Evolutionary conservation across 2,888 invertebrate species (phyloP), one percentile per base, ranked within the genome.

Genomic region (Eustalomyia histrio): DNA sequence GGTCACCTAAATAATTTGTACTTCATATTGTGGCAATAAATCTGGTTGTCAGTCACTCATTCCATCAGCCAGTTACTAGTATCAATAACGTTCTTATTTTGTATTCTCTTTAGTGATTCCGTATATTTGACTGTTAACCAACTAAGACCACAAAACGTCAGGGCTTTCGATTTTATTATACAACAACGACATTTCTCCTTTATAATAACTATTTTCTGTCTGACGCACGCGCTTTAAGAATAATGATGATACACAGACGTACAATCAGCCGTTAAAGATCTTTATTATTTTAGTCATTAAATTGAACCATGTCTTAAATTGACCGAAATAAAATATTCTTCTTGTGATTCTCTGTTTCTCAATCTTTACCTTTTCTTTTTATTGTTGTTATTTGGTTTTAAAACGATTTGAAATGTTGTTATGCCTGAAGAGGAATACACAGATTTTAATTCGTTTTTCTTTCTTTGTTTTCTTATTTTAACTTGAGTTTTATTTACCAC

Each of bases 151-250:
- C 57, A 64, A 58, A 33, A 14, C 35, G 50, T 33, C 68, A 24
- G 50, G 64, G 35, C 76, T 76, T 76, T 76, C 58, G 76, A 63
- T 71, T 71, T 76, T 69, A 76, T 76, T 69, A 3, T 16, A 12
- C 29, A 35, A 17, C 43, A 57, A 12, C 17, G 7, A 43, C 35
- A 17, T 47, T 50, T 24, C 47, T 18, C 29, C 55, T 5, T 33
- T 58, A n/a, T 17, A 1, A 16, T 52, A 10, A 8, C 2, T n/a
- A n/a, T 17, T 5, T 33, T 35, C 29, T 21, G n/a, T n/a, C 33
- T 33, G 17, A 17, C 39, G 21, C 52, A 60, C 24, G 12, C 52
- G 6, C 12, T 60, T 50, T 55, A 39, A n/a, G 53, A 14, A 55
- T 24, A 16, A 50, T 14, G 35, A 35, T 61, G 50, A 65, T 58